Percentiles rank a stretch among this genome's conserved stretches.
Conservation (phyloP, 2,797 vertebrate genomes). For the Falco concolor region DNA sequence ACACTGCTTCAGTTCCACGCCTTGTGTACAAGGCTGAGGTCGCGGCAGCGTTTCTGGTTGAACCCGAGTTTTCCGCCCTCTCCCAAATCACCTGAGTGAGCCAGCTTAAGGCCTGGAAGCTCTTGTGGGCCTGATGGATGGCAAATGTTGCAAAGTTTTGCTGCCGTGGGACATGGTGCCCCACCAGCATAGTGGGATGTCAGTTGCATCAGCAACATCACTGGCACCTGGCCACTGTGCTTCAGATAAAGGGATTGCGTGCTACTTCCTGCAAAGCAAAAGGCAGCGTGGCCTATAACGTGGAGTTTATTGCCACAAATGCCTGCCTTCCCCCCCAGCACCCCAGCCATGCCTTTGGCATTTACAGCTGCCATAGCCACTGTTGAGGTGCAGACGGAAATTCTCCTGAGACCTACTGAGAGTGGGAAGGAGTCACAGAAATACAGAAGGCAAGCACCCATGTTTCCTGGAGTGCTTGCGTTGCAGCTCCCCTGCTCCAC, state of each 20-base stretch:
- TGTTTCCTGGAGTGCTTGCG: neutral
- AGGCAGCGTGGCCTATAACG: accelerated
- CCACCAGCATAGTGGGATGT: accelerated
- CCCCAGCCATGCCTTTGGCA: neutral
- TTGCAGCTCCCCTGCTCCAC: accelerated
- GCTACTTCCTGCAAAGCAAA: neutral
- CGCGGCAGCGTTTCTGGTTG: neutral
- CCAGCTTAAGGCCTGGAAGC: neutral
- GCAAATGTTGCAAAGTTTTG: neutral
- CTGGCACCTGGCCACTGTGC: accelerated
- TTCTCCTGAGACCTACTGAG: neutral
- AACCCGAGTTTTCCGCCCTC: accelerated
- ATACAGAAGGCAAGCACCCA: neutral
- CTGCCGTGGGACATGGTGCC: neutral
- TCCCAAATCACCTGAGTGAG: accelerated
- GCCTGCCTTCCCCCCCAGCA: too few species aligned
- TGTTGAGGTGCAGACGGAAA: neutral
- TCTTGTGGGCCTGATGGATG: accelerated
- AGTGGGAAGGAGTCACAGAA: neutral
- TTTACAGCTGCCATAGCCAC: neutral
- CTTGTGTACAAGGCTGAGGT: accelerated
- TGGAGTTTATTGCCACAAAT: neutral
- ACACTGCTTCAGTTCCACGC: accelerated
- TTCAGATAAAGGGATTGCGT: accelerated
- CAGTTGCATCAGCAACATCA: accelerated